Conservation (phyloP, 2,113 vertebrate species). For the Coptodon bakossiorum region DNA sequence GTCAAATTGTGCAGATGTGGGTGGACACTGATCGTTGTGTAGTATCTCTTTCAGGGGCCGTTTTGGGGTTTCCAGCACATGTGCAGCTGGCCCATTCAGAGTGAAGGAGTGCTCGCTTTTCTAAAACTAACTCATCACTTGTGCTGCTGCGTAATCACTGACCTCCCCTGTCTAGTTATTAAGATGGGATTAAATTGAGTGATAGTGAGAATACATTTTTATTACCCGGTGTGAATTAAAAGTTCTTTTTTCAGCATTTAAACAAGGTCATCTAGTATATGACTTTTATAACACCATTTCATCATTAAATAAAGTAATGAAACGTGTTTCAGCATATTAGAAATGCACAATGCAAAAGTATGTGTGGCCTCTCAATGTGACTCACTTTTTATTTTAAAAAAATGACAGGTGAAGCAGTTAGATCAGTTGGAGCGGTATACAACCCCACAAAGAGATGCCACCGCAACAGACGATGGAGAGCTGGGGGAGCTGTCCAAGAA, state of each 20-base stretch:
- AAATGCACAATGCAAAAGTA: rapidly evolving
- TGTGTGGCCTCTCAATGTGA: neutral
- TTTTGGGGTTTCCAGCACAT: neutral
- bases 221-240: neutral
- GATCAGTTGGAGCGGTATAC: slow-evolving; percentile 87
- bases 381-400: neutral
- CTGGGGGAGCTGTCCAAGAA: slow-evolving; percentile 84
- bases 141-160: neutral
- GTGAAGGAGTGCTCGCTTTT: neutral
- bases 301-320: neutral
- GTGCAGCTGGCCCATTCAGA: neutral
- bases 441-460: slow-evolving; percentile 53
- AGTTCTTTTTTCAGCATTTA: neutral
- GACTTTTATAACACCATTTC: neutral
- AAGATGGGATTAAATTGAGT: neutral
- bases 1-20: neutral
- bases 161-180: neutral
- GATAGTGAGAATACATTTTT: neutral
- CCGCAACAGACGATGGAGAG: slow-evolving; percentile 68
- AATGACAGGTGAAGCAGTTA: slow-evolving; percentile 82
- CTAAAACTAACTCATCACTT: neutral
- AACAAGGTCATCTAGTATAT: neutral
- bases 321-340: neutral
- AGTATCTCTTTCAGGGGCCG: neutral
- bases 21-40: neutral